Evolutionary conservation across 2,888 invertebrate species (phyloP), one percentile per base, ranked within the genome.

Genomic region (Caenorhabditis becei): DNA sequence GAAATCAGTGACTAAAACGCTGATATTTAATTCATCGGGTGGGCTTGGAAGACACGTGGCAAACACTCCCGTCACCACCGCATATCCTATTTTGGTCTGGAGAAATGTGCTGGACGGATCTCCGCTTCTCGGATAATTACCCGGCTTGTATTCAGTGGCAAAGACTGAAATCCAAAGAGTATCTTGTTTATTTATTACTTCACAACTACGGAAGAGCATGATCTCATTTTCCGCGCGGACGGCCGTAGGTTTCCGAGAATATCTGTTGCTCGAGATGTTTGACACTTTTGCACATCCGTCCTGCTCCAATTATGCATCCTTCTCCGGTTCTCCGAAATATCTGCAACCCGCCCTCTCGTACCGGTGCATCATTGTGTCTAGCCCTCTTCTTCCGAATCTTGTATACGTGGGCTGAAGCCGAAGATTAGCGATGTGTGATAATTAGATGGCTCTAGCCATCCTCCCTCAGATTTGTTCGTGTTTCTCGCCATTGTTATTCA

Each of bases 401-500:
- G 53, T 14, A 23, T 24, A 35, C 56, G 56, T 56, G 56, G 56
- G 56, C 32, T 20, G 20, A 56, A 41, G 7, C 41, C 11, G 47
- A 47, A 56, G 56, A 61, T 41, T 61, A 70, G 53, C 44, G 41
- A 51, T 51, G 70, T 70, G 70, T 70, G 70, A 61, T 70, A 61
- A 70, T 70, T 70, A 70, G 59, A 70, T 70, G 63, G 47, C 47
- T 41, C 41, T 14, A 41, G n/a, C n/a, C 32, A 16, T 14, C 41
- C 41, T 41, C 28, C 28, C 26, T 14, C n/a, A 28, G 2, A 28
- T 41, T 41, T 41, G n/a, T 14, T 3, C 16, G 41, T 41, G 41
- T 41, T 41, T 41, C 41, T 41, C 5, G 32, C 32, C 41, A 18
- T 47, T 47, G 47, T 47, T 47, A 18, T 47, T 47, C 47, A 18